Base-by-base conservation (phyloP, 2,797 vertebrate genomes). In the Pelodytes ibericus region DNA sequence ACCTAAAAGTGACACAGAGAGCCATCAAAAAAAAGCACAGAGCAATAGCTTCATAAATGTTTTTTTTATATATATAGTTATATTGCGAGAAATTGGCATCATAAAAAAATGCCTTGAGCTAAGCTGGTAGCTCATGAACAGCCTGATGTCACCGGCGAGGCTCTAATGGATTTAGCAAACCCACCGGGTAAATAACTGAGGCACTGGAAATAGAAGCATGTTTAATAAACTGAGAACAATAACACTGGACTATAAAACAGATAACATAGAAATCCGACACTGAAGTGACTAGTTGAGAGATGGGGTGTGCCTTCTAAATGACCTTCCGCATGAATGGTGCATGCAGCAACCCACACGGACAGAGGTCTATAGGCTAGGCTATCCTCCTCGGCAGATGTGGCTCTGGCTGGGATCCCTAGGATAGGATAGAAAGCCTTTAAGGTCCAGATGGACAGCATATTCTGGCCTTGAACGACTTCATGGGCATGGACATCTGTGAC, bases 41-140 rank as follows among this genome's bases (percentile, higher is more conserved):
- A 75, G 39, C 49, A 81, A 81, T 78, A 39, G 41, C 13, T 47
- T 80, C 2, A 25, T 31, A 66, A 60, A 70, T 67, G 64, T 76
- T 79, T 58, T 76, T 79, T 58, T 64, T 30, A 27, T 36, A 62
- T 81, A 63, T 76, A 80, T 72, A 77, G 64, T 56, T 9, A 59
- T 75, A 74, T 30, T 71, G 69, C 29, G 76, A 83, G 63, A 71
- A 33, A 81, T 61, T 27, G 80, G 64, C 80, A 61, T 47, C 71
- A 81, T 78, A 44, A 79, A 79, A n/a, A 59, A 16, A 22, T 63
- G 82, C 70, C 65, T 57, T 7, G 10, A 79, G 80, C 16, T 0
- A 81, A 69, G 70, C 20, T 65, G 64, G 39, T 27, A 5, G 69
- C 18, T 74, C 69, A 59, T 70, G 67, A 65, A n/a, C n/a, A 59